These are phyloP conservation scores for Clarias macrocephalus DNA, from an alignment of 2,113 vertebrate species.

Conservation along the genomic window DNA sequence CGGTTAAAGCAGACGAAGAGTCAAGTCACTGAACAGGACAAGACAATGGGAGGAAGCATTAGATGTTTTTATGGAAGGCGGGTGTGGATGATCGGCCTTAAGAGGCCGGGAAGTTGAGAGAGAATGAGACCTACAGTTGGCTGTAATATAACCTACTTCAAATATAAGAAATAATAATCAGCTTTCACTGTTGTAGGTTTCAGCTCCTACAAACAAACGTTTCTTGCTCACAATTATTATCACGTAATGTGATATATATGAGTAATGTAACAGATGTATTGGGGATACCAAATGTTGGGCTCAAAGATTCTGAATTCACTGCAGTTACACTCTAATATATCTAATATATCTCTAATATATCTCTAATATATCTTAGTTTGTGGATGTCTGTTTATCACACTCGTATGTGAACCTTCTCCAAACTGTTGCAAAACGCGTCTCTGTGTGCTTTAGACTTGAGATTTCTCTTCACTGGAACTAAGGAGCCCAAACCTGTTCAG, in stretches of 20 bases:
- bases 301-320: background rate
- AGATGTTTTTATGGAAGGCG: no score
- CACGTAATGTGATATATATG: background rate
- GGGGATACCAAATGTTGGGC: background rate
- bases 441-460: background rate
- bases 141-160: background rate
- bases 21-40: no score
- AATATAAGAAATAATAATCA: background rate
- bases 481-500: background rate
- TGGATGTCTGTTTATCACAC: background rate
- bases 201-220: background rate
- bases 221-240: background rate
- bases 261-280: background rate
- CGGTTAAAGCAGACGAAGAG: no score
- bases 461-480: background rate
- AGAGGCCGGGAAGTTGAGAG: no score
- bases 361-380: no score
- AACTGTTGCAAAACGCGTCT: background rate
- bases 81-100: no score
- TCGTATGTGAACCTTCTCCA: background rate
- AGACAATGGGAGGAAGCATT: no score
- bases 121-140: no score
- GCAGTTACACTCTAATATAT: background rate
- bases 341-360: background rate
- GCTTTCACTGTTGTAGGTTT: background rate